These are phyloP conservation scores for Lophura nycthemera DNA, from an alignment of 2,113 vertebrate genomes.

Conservation along the genomic window DNA sequence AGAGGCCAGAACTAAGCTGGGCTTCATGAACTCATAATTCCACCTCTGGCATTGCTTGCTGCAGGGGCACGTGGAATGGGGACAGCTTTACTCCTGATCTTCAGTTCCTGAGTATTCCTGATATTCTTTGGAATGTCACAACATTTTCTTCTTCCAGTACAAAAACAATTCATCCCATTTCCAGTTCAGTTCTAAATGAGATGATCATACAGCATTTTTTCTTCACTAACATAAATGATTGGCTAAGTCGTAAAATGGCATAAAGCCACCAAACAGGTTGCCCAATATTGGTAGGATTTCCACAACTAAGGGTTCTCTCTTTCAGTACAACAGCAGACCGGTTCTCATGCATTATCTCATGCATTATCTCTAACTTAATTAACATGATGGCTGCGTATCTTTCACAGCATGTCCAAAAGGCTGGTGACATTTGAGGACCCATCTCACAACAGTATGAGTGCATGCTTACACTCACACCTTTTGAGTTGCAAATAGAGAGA, in stretches of 20 bases:
- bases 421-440: not conserved
- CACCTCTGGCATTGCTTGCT: not conserved
- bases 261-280: not conserved
- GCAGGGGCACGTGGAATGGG: not conserved
- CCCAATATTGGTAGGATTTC: not conserved
- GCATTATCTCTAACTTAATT: not conserved
- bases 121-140: not conserved
- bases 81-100: not conserved
- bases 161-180: not conserved
- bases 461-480: no score
- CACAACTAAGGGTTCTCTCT: not conserved
- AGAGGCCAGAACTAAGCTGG: not conserved
- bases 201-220: not conserved
- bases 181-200: not conserved
- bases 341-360: not conserved
- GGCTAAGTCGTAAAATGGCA: not conserved
- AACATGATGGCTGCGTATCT: not conserved
- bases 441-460: not conserved
- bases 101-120: not conserved
- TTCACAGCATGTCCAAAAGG: not conserved
- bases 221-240: not conserved
- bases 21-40: accelerated
- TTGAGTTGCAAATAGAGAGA: not conserved
- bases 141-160: not conserved
- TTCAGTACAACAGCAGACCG: not conserved